phyloP scores from a whole-genome alignment of 2,888 invertebrate species.

The Ypsolopha scabrella region DNA sequence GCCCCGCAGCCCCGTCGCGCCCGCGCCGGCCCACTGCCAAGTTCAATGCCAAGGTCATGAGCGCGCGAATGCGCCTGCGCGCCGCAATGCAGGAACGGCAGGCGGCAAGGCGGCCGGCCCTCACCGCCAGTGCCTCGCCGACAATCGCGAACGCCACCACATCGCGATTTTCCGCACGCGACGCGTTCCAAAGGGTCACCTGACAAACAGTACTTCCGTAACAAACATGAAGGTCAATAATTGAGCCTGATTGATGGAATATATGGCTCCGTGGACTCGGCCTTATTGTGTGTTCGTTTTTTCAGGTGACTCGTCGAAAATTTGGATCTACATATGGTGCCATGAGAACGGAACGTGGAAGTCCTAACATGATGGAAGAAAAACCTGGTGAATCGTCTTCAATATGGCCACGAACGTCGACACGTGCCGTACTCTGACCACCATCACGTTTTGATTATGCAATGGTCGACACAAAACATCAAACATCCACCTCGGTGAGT shows the following conservation, averaged over 20 bases:
- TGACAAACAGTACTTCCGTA: neutral
- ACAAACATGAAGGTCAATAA: conserved; percentile 2
- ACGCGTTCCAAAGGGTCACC: neutral
- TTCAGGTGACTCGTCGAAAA: conserved; percentile 20
- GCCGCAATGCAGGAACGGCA: conserved; percentile 75
- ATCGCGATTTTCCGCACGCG: neutral
- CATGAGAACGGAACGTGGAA: no score
- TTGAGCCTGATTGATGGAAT: neutral
- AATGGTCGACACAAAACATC: conserved; percentile 29
- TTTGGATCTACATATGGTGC: no score
- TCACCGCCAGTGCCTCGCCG: conserved; percentile 56
- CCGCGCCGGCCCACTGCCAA: conserved; percentile 72
- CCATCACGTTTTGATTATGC: conserved; percentile 39
- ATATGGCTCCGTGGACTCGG: neutral
- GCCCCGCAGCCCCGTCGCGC: conserved; percentile 26
- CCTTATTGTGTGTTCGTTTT: conserved; percentile 14
- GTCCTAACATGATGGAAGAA: no score
- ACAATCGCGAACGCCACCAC: conserved; percentile 44
- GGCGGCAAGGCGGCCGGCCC: conserved; percentile 40
- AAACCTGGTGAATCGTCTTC: no score
- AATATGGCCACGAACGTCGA: no score
- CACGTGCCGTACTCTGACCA: conserved; percentile 11
- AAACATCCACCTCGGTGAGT: conserved; percentile 39
- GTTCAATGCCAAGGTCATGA: conserved; percentile 87
- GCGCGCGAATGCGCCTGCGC: conserved; percentile 74